phyloP scores from a whole-genome alignment of 2,888 invertebrate genomes.

The Macrosoma leucophasiata region DNA sequence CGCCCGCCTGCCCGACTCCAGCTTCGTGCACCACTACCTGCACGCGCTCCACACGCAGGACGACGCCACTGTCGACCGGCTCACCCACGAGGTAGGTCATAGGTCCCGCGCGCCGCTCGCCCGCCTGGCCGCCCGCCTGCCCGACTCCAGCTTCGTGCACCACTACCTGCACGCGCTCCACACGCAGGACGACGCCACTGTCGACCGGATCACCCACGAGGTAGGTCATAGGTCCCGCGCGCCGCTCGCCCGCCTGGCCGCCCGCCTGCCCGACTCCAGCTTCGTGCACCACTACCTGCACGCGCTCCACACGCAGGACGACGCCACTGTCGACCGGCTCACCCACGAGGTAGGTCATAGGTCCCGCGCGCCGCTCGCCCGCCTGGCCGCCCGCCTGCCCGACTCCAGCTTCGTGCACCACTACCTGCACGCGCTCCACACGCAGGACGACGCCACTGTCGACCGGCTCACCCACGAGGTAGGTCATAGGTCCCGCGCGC shows the following conservation, averaged over 20 bases:
- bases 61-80: background rate
- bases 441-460: too few species aligned
- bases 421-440: too few species aligned
- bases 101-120: conserved; percentile 20
- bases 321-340: background rate
- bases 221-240: conserved; percentile 3
- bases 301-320: conserved; percentile 1
- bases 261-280: conserved; percentile 6
- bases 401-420: too few species aligned
- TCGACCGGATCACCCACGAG: conserved; percentile 1
- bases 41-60: conserved; percentile 1
- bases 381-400: too few species aligned
- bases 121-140: conserved; percentile 8
- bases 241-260: conserved; percentile 20
- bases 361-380: too few species aligned
- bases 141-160: conserved; percentile 3
- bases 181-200: background rate
- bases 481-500: too few species aligned
- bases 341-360: conserved; percentile 2
- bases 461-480: too few species aligned
- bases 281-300: conserved; percentile 2
- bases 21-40: conserved; percentile 3
- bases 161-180: conserved; percentile 1
- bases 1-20: conserved; percentile 7
- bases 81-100: conserved; percentile 2